A percentile compares a stretch with the other conserved stretches of the same genome.
These are phyloP conservation scores for Gnatocerus cornutus DNA, from an alignment of 2,888 invertebrate species.

Conservation along the genomic window DNA sequence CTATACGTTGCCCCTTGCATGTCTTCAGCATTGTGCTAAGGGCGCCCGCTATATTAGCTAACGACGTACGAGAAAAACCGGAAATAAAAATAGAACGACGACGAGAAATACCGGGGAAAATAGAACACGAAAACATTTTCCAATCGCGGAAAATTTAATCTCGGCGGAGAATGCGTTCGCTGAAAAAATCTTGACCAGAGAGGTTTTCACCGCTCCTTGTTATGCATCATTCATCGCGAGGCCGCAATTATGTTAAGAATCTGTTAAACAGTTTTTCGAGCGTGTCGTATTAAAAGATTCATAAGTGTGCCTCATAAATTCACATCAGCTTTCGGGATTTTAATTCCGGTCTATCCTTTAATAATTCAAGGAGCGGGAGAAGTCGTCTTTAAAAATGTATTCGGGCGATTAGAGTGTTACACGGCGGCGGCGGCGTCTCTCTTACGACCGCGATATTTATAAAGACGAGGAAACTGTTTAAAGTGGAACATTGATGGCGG, in stretches of 20 bases:
- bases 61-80: slow-evolving; percentile 63
- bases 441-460: slow-evolving; percentile 56
- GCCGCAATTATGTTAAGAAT: slow-evolving; percentile 58
- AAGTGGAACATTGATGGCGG: slow-evolving; percentile 62
- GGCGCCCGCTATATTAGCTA: slow-evolving; percentile 64
- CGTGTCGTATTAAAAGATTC: slow-evolving; percentile 57
- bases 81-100: slow-evolving; percentile 64
- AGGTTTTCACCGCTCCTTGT: neutral
- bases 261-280: slow-evolving; percentile 58
- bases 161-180: slow-evolving; percentile 52
- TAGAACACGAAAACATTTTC: slow-evolving; percentile 62
- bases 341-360: slow-evolving; percentile 63
- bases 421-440: slow-evolving; percentile 54
- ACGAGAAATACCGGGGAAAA: slow-evolving; percentile 55
- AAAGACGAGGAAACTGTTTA: slow-evolving; percentile 62
- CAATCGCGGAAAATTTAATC: slow-evolving; percentile 64
- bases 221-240: slow-evolving; percentile 43
- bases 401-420: slow-evolving; percentile 61
- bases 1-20: slow-evolving; percentile 60
- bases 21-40: slow-evolving; percentile 62
- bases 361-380: slow-evolving; percentile 61
- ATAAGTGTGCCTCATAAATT: slow-evolving; percentile 56
- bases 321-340: slow-evolving; percentile 58
- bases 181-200: neutral
- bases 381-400: slow-evolving; percentile 63